Base-by-base conservation (phyloP, 2,888 invertebrate genomes). In the Melipona bicolor region DNA sequence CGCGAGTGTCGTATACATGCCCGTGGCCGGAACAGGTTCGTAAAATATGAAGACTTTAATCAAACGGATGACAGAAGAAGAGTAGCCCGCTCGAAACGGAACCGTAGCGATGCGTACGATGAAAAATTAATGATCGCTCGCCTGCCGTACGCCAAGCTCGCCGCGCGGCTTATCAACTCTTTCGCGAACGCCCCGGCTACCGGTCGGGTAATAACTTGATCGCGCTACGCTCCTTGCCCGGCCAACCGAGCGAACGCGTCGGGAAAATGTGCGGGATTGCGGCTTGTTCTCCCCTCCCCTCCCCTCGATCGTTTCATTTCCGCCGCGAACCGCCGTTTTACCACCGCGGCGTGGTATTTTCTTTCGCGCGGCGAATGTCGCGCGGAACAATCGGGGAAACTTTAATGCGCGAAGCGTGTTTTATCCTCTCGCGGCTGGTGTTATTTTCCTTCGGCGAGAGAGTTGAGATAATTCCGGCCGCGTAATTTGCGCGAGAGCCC, bases 21-120 rank as follows among this genome's bases (percentile, higher is more conserved):
- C 61, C 78, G 72, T 36, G 61, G 43, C 61, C 65, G 81, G 81
- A 87, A 87, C 85, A 88, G 89, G 79, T 87, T 89, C 90, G 88
- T 90, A 81, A 89, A 90, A 90, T 90, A 90, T 90, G 89, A 89
- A 90, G 90, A 88, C 89, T 90, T 90, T 90, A 89, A 89, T 89
- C 89, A 90, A 90, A 90, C 89, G 87, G 85, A 83, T 83, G 89
- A 87, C 88, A 84, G 89, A 81, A 85, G 87, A 90, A 84, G 88
- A 86, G 83, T 85, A 73, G 64, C 59, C 49, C 80, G 80, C 43
- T 72, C 71, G 62, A 11, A 81, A 59, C 75, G 83, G 79, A 89
- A 87, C 89, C 82, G 79, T 79, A 72, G 83, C 89, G 88, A 89
- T 81, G 83, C 77, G 84, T 76, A 68, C 79, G 81, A 84, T 89